Conservation (phyloP, 53 echinoderm and acorn worm species). For the Glandiceps talaboti region DNA sequence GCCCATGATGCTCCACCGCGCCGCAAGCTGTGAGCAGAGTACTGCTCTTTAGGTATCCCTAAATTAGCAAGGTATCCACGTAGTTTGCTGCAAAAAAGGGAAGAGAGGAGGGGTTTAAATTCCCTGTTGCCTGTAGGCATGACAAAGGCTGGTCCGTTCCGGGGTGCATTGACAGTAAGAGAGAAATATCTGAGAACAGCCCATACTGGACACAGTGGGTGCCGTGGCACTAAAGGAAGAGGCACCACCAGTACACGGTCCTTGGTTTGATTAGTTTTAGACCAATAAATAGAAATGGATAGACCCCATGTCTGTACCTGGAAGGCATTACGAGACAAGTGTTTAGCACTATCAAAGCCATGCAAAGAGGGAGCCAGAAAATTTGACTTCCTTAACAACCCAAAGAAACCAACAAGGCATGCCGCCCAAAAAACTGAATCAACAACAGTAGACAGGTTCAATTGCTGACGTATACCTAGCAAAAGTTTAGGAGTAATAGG, state of each 20-base stretch:
- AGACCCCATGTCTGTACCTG: neutral
- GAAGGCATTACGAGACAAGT: neutral
- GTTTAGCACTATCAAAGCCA: neutral
- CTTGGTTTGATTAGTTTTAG: neutral
- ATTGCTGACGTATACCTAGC: neutral
- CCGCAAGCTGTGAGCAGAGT: no score
- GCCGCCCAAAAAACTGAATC: neutral
- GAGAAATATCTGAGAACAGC: neutral
- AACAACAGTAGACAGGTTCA: neutral
- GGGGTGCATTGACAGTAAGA: neutral
- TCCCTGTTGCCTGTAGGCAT: no score
- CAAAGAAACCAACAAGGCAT: neutral
- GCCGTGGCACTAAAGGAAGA: neutral
- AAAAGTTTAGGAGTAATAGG: neutral
- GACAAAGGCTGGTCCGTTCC: neutral
- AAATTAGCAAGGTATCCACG: no score
- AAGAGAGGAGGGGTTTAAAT: no score
- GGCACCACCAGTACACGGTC: neutral
- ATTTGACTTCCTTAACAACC: slow-evolving; percentile 5
- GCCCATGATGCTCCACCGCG: no score
- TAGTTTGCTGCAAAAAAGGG: no score
- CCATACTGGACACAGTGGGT: neutral
- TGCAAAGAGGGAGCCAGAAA: neutral
- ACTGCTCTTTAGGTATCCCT: no score
- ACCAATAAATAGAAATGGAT: neutral